Base-by-base conservation (phyloP, 2,888 invertebrate genomes). In the Monochamus alternatus region DNA sequence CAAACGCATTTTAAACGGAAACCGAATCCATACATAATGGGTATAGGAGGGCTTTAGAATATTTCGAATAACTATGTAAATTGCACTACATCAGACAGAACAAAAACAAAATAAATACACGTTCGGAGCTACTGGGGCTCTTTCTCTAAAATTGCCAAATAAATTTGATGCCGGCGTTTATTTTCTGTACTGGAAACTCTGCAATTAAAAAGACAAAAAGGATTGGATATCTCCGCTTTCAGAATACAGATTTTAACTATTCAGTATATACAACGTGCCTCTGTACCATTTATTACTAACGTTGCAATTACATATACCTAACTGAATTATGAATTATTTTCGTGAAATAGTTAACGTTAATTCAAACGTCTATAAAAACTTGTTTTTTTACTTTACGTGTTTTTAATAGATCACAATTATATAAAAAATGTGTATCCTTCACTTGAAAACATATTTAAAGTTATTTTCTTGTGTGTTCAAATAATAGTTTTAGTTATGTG, bases 41-140 rank as follows among this genome's bases (percentile, higher is more conserved):
- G 47, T 31, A 47, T 60, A 71, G 63, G 71, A 43, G 32, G 52
- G 43, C 38, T 71, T 71, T 52, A 71, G 71, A 71, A 71, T 71
- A 52, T 71, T 71, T 32, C 47, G 63, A 63, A 71, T 63, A 71
- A 71, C 71, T 71, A 71, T 71, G 71, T 63, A 71, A 71, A 71
- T 71, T 63, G 51, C 59, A 14, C 66, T 52, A 62, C 60, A 51
- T 60, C 60, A 69, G 71, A 71, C 71, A 63, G 51, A 71, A 71
- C 52, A 71, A 63, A 63, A 71, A 30, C 52, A 71, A 71, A 63
- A 62, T 51, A 60, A 43, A 68, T 44, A 62, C 60, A 51, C n/a
- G 38, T 59, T 43, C 22, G 43, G 43, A 59, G 59, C 60, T 51
- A 31, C 55, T 55, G 47, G 12, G 63, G 38, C 63, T 70, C 30